These are phyloP conservation scores for Lanius ludovicianus DNA, from an alignment of 2,113 vertebrate species.

Conservation along the genomic window DNA sequence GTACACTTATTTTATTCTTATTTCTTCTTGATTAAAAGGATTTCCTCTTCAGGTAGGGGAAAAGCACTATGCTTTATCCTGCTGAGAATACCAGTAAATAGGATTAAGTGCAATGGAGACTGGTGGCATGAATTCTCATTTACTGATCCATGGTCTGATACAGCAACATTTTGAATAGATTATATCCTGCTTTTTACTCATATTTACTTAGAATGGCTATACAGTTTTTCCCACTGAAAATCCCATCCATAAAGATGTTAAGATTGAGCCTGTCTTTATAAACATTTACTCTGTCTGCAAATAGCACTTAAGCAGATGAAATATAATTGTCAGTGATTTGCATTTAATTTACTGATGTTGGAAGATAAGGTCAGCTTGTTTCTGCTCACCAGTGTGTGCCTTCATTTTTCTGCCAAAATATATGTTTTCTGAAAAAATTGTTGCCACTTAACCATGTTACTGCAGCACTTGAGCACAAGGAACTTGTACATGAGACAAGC, in stretches of 20 bases:
- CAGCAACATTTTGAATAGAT: background rate
- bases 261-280: background rate
- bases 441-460: background rate
- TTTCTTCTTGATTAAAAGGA: background rate
- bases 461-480: background rate
- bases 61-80: background rate
- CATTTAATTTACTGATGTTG: background rate
- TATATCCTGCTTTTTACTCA: background rate
- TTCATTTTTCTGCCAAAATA: background rate
- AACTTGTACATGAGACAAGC: background rate
- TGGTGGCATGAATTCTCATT: background rate
- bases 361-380: background rate
- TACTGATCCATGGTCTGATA: background rate
- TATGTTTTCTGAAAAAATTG: background rate
- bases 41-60: background rate
- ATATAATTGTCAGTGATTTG: background rate
- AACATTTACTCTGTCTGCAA: background rate
- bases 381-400: background rate
- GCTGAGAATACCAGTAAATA: background rate
- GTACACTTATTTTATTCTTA: background rate
- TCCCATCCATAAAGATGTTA: background rate
- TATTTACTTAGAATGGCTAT: background rate
- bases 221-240: background rate
- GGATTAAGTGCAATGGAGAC: background rate
- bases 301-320: background rate